phyloP scores from a whole-genome alignment of 92 coral and sea anemone species.

The Galaxea fascicularis region DNA sequence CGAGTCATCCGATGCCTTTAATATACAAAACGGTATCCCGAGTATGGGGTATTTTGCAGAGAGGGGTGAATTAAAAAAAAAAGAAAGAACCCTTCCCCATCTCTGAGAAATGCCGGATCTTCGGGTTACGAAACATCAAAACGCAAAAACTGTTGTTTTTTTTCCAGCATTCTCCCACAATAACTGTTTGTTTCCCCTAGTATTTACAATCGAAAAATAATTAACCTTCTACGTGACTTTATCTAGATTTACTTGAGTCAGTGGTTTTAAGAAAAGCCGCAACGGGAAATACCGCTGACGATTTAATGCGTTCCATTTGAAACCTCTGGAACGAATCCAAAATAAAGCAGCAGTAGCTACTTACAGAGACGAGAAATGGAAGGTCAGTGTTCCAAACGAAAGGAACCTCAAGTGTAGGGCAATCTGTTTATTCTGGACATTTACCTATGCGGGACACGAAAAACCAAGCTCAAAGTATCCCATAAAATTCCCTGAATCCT shows the following conservation, averaged over 20 bases:
- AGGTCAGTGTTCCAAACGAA: background rate
- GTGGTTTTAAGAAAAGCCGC: background rate
- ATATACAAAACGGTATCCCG: no score
- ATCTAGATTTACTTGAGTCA: background rate
- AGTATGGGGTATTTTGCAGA: no score
- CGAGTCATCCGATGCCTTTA: no score
- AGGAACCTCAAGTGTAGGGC: background rate
- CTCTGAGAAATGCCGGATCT: no score
- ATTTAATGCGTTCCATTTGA: background rate
- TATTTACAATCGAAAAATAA: background rate
- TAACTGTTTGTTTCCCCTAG: background rate
- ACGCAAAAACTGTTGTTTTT: background rate
- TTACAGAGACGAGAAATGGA: background rate
- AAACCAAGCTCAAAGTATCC: background rate
- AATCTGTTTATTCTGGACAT: background rate
- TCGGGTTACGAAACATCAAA: background rate
- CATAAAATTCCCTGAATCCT: background rate
- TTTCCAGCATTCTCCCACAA: background rate
- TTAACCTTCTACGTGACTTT: background rate
- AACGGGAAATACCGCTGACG: conserved; percentile 8
- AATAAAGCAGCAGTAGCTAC: background rate
- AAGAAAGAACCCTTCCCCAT: no score
- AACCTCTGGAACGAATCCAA: background rate
- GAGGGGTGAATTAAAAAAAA: no score
- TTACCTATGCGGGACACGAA: background rate